phyloP scores from a whole-genome alignment of 2,113 vertebrate species.

The Pongo pygmaeus region DNA sequence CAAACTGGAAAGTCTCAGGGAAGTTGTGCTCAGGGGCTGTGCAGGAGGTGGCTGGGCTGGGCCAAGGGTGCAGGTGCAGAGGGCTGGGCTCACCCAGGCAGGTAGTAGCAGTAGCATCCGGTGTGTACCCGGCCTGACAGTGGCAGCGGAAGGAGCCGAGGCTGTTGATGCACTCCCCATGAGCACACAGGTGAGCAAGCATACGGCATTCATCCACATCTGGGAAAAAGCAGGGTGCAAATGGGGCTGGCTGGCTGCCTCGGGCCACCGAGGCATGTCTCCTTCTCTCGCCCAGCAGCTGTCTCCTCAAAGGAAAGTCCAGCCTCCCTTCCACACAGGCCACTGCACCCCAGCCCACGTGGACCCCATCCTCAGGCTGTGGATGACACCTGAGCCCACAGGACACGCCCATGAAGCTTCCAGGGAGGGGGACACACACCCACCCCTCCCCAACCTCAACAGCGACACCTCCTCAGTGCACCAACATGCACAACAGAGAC shows the following conservation, averaged over 20 bases:
- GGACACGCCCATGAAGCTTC: neutral
- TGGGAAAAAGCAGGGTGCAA: conserved; percentile 59
- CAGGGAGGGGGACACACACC: too few relatives aligned
- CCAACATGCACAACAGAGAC: neutral
- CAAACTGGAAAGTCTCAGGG: neutral
- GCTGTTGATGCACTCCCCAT: conserved; percentile 95
- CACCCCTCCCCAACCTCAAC: too few relatives aligned
- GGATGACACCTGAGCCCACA: too few relatives aligned
- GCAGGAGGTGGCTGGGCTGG: rapidly evolving
- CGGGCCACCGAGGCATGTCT: neutral
- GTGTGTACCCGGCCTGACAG: conserved; percentile 90
- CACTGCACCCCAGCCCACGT: rapidly evolving
- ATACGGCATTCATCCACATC: conserved; percentile 96
- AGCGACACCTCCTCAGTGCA: neutral
- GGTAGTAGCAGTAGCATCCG: conserved; percentile 88
- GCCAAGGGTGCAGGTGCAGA: rapidly evolving
- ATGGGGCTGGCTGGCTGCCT: neutral
- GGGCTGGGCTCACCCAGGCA: conserved; percentile 88
- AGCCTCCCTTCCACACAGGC: neutral
- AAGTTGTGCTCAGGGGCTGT: rapidly evolving
- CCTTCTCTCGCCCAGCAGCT: neutral
- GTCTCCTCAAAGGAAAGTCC: neutral
- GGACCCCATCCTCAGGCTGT: neutral
- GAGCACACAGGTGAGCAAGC: conserved; percentile 90
- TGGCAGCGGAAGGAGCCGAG: conserved; percentile 96